Evolutionary conservation across 2,797 vertebrate species (phyloP).

Genomic region (Manis crassicaudata): DNA sequence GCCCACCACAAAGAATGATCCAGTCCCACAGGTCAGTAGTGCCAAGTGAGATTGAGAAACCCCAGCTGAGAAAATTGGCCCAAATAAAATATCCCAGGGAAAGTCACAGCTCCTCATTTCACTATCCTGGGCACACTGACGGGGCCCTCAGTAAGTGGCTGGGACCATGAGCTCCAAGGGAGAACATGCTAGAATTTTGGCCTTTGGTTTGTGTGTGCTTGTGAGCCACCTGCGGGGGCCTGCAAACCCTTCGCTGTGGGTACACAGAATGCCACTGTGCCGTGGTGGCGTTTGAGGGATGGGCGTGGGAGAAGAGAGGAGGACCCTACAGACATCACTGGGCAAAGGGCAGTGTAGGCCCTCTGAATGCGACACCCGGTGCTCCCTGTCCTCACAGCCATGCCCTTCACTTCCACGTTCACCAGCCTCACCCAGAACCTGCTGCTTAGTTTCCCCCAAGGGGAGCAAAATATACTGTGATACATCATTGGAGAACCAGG

Average conservation of each 20-base stretch:
- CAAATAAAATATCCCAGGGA: neutral
- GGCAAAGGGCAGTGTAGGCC: rapidly evolving
- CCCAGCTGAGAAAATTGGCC: neutral
- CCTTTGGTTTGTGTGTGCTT: neutral
- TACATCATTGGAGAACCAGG: neutral
- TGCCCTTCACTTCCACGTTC: neutral
- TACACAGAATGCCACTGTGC: neutral
- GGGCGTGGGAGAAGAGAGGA: neutral
- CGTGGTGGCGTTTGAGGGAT: neutral
- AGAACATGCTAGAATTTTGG: neutral
- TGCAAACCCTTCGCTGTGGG: neutral
- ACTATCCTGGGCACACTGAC: rapidly evolving
- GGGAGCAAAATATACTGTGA: neutral
- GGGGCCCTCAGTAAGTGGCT: rapidly evolving
- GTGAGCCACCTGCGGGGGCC: neutral
- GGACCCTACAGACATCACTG: rapidly evolving
- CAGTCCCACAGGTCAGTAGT: neutral
- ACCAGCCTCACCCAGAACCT: neutral
- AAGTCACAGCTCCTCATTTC: neutral
- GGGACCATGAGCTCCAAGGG: rapidly evolving
- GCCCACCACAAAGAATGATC: neutral
- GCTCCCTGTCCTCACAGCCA: rapidly evolving
- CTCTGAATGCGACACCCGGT: rapidly evolving
- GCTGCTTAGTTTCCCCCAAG: neutral
- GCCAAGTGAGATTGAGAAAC: neutral